Evolutionary conservation across 2,888 invertebrate genomes (phyloP).

Genomic region (Cybosia mesomella): DNA sequence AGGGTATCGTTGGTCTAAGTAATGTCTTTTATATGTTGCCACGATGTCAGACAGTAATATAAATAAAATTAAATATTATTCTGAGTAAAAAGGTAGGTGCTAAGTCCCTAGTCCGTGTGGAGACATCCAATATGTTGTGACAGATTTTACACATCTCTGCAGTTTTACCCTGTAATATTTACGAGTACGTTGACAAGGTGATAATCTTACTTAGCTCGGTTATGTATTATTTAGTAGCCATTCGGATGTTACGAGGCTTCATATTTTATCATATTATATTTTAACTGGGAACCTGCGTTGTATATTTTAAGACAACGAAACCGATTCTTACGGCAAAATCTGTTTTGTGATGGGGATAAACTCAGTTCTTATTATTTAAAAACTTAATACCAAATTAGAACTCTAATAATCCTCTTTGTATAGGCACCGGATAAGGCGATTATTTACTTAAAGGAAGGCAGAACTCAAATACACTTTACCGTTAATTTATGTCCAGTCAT

Average conservation of each 20-base stretch:
- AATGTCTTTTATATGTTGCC: slow-evolving; percentile 1
- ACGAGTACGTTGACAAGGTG: slow-evolving; percentile 22
- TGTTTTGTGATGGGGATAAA: not conserved
- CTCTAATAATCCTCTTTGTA: slow-evolving; percentile 11
- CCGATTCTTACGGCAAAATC: too few species aligned
- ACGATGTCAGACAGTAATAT: not conserved
- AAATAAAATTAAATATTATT: slow-evolving; percentile 13
- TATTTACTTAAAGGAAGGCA: slow-evolving; percentile 22
- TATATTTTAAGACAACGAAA: too few species aligned
- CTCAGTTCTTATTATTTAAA: slow-evolving; percentile 9
- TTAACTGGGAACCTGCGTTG: too few species aligned
- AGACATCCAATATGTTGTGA: slow-evolving; percentile 32
- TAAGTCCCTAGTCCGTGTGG: slow-evolving; percentile 25
- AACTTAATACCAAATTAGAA: slow-evolving; percentile 16
- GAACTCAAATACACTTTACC: slow-evolving; percentile 26
- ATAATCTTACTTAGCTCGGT: not conserved
- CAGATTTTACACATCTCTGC: slow-evolving; percentile 31
- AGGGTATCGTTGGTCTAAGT: slow-evolving; percentile 24
- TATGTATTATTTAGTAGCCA: slow-evolving; percentile 1
- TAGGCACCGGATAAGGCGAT: slow-evolving; percentile 11
- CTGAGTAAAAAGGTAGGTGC: slow-evolving; percentile 20
- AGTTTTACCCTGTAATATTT: slow-evolving; percentile 37
- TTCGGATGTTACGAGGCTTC: not conserved
- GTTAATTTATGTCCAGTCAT: slow-evolving; percentile 24
- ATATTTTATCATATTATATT: not conserved